A percentile compares a stretch with the other conserved stretches of the same genome.
phyloP scores from a whole-genome alignment of 2,113 vertebrate species.

The Apteryx mantelli region DNA sequence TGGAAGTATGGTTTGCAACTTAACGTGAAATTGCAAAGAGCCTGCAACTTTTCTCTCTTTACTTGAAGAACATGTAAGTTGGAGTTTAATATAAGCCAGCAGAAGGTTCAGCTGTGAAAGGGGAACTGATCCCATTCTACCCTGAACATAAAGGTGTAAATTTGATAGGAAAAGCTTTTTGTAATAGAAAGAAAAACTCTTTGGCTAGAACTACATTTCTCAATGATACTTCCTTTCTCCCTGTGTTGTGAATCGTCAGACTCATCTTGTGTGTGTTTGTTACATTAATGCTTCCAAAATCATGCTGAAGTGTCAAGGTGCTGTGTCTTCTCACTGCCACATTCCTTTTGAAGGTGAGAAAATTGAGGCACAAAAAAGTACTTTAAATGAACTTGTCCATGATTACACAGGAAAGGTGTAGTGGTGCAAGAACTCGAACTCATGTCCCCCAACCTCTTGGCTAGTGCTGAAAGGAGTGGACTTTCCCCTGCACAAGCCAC shows the following conservation, averaged over 20 bases:
- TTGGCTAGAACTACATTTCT: neutral
- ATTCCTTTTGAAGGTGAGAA: neutral
- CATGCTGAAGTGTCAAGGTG: neutral
- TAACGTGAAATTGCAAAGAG: neutral
- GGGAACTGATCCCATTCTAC: neutral
- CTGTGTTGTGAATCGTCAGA: neutral
- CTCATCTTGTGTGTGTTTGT: fast-evolving
- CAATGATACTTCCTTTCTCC: neutral
- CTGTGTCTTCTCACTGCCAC: fast-evolving
- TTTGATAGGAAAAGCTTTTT: neutral
- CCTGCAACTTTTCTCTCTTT: neutral
- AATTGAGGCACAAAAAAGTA: neutral
- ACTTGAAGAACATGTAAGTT: neutral
- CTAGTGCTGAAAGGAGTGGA: neutral
- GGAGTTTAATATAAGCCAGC: neutral
- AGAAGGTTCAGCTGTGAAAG: neutral
- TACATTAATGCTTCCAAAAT: neutral
- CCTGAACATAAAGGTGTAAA: neutral
- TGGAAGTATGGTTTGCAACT: neutral
- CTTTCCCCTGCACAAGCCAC: neutral
- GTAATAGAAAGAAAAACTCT: neutral
- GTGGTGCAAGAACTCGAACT: neutral
- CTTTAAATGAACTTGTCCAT: neutral
- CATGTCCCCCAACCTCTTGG: neutral
- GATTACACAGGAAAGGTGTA: neutral